phyloP scores from a whole-genome alignment of 2,888 invertebrate species.

The Chrysolina americana region DNA sequence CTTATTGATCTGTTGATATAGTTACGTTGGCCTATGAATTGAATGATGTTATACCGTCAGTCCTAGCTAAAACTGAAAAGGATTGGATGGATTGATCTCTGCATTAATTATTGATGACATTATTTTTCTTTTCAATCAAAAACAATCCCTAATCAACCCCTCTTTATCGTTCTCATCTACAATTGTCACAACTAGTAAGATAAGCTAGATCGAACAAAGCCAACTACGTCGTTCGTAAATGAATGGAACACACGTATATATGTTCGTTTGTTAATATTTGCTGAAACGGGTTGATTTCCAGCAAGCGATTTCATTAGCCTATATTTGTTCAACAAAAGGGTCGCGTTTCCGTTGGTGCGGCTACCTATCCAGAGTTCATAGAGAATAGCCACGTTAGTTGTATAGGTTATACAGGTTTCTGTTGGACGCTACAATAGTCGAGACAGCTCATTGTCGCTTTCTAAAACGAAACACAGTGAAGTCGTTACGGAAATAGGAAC shows the following conservation, averaged over 20 bases:
- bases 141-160: too few relatives aligned
- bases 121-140: neutral
- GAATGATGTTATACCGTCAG: too few relatives aligned
- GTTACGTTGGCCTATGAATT: too few relatives aligned
- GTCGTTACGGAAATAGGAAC: constrained; percentile 27
- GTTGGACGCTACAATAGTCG: constrained; percentile 49
- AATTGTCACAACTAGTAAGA: constrained; percentile 8
- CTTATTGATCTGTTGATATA: too few relatives aligned
- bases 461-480: constrained; percentile 32
- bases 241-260: constrained; percentile 32
- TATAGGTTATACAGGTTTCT: constrained; percentile 38
- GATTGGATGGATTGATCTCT: neutral
- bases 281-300: constrained; percentile 44
- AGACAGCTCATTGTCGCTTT: constrained; percentile 52
- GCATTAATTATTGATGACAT: neutral
- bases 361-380: constrained; percentile 56
- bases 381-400: constrained; percentile 47
- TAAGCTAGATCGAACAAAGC: constrained; percentile 22
- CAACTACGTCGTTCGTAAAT: constrained; percentile 22
- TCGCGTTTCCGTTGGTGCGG: constrained; percentile 54
- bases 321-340: constrained; percentile 56
- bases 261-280: constrained; percentile 42
- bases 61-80: too few relatives aligned
- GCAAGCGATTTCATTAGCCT: constrained; percentile 55
- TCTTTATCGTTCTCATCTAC: neutral